Conservation (phyloP, 2,888 invertebrate genomes). For the Pogonocherus hispidulus region DNA sequence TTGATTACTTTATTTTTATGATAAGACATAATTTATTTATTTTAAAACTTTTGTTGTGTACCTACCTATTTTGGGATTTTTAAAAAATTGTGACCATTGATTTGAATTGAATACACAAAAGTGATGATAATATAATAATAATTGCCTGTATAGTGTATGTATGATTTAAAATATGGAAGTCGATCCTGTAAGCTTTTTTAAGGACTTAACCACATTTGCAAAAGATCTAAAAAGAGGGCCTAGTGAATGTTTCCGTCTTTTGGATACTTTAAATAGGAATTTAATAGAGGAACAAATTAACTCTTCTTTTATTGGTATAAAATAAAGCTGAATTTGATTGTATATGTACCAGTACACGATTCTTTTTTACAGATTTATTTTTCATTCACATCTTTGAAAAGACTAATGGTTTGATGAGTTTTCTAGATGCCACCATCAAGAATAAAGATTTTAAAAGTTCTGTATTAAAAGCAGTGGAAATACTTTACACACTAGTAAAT, state of each 20-base stretch:
- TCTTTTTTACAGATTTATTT: slow-evolving; percentile 57
- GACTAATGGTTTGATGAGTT: slow-evolving; percentile 55
- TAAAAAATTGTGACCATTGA: too few species aligned
- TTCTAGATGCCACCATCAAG: slow-evolving; percentile 51
- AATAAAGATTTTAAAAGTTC: slow-evolving; percentile 54
- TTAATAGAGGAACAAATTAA: slow-evolving; percentile 55
- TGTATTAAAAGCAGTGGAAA: slow-evolving; percentile 55
- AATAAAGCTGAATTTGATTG: not conserved
- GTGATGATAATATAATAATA: too few species aligned
- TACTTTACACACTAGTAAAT: slow-evolving; percentile 60
- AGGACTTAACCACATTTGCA: slow-evolving; percentile 38
- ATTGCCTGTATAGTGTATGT: too few species aligned
- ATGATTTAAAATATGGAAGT: slow-evolving; percentile 50
- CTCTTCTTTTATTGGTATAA: slow-evolving; percentile 50
- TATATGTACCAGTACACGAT: not conserved
- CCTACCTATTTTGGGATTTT: too few species aligned
- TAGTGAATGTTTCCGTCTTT: slow-evolving; percentile 46
- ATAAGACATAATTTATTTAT: too few species aligned
- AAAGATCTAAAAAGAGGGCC: slow-evolving; percentile 45
- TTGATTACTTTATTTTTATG: too few species aligned
- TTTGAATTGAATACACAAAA: too few species aligned
- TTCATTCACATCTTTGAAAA: slow-evolving; percentile 59
- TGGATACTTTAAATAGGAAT: slow-evolving; percentile 51
- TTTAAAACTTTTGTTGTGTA: too few species aligned
- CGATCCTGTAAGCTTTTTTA: slow-evolving; percentile 51